These are phyloP conservation scores for Pristionchus mayeri DNA, from an alignment of 2,888 invertebrate genomes.

Conservation along the genomic window DNA sequence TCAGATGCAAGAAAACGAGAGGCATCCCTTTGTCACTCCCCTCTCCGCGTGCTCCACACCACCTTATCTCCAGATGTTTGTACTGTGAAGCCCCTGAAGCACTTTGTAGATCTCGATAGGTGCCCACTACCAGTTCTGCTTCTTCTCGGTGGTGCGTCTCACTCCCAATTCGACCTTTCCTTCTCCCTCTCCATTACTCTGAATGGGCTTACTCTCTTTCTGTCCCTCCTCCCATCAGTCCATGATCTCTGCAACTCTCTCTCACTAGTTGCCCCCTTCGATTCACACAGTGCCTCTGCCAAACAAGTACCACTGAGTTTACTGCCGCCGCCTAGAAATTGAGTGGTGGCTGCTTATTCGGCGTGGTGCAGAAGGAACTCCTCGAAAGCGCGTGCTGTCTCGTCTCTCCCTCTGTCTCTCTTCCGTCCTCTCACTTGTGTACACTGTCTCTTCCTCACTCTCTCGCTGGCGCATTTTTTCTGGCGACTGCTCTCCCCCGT, in stretches of 20 bases:
- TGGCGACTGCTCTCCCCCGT: background rate
- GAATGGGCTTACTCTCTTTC: background rate
- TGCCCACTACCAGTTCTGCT: background rate
- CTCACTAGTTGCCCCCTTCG: background rate
- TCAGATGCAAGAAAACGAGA: background rate
- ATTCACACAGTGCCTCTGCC: background rate
- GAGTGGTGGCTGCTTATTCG: background rate
- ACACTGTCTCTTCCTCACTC: background rate
- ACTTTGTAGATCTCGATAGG: background rate
- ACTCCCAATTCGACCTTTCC: conserved; percentile 21
- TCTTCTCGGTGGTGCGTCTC: background rate
- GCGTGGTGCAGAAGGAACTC: too few relatives aligned
- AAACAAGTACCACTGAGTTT: conserved; percentile 38
- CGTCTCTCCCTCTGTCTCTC: background rate
- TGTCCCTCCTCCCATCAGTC: background rate
- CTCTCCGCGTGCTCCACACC: background rate
- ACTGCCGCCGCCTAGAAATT: background rate
- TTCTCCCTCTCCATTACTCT: background rate
- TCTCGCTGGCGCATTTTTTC: background rate
- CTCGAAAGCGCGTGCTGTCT: background rate
- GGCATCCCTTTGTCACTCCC: background rate
- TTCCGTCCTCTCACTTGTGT: background rate
- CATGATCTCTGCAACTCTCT: background rate
- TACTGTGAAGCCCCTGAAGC: background rate
- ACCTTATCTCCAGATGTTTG: background rate